Base-by-base conservation (phyloP, 2,888 invertebrate genomes). In the Mesoligia furuncula region DNA sequence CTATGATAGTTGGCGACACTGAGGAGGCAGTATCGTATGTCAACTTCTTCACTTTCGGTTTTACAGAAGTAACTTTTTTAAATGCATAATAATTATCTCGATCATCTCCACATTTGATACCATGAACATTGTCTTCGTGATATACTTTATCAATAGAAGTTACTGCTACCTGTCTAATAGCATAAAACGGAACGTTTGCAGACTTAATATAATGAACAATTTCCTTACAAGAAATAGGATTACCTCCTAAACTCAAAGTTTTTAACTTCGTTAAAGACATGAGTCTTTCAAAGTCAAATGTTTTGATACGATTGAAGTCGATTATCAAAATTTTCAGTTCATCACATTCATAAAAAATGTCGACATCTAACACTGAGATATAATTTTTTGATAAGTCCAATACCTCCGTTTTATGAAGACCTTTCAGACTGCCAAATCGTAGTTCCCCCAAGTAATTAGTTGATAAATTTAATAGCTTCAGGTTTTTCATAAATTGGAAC, bases 121-220 rank as follows among this genome's bases (percentile, higher is more conserved):
- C 96, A 81, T 95, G 92, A 0, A 96, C 96, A 84, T 96, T 96
- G 72, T 96, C 96, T 78, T 96, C 96, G 54, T 96, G 95, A 84
- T 92, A 96, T 71, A 96, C 90, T 88, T 95, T 95, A 78, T 96
- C 90, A 24, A 95, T 90, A 13, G 96, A 94, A 31, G 96, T 96
- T 1, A 96, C 92, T 81, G 93, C 92, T 6, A 95, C 88, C 31
- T 91, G 89, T 68, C 87, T 90, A 54, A 84, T 84, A 48, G 88
- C 83, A 57, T 89, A 87, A 67, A 85, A 78, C 1, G 87, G 90
- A 57, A 83, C 90, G 73, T 93, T 92, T n/a, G 90, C 81, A 59
- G 88, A n/a, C n/a, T 90, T 93, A 17, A 93, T 89, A 85, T 90
- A 92, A 42, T 90, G 88, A 45, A 96, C 93, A 54, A 96, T 93